Evolutionary conservation across 1,140 invertebrate species (phyloP), one percentile per base, ranked within the genome.

Genomic region (Drosophila navojoa): DNA sequence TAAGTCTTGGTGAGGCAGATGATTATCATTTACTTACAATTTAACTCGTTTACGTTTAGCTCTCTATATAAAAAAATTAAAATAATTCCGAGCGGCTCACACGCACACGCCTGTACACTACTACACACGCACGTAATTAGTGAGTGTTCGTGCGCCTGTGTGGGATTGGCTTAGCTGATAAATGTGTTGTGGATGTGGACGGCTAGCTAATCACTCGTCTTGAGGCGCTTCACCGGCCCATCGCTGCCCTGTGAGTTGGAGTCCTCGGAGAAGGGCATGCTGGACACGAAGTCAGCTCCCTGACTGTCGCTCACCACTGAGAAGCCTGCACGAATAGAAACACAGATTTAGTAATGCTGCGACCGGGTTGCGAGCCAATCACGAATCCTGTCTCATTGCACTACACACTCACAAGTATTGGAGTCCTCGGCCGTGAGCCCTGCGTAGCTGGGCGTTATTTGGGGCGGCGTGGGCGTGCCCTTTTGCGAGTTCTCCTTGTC

Each of bases 291-390:
- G 71, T 97, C 96, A 40, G 96, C 96, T 5, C 96, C 96, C 93
- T 97, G 96, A 13, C 96, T 97, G 92, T 97, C 97, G 92, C 96
- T 97, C 1, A 97, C 96, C 62, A 96, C 96, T 19, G 96, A 97
- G 92, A 97, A 97, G 94, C 96, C 96, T 97, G 79, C 47, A 76
- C 92, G 27, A 4, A 70, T n/a, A 13, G 25, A 42, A 55, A 9
- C 49, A 38, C 16, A 7, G 7, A 45, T 7, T 11, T 27, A 1
- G 5, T 29, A 16, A 15, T 16, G 32, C 7, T 54, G 1, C 6
- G 9, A 27, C 2, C 1, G 13, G 5, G 5, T 4, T 9, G 32
- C 5, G 32, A 32, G 10, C 2, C 32, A 32, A 32, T 32, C 45
- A 19, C 19, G 16, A 15, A 15, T 27, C 25, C 25, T 52, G 9